phyloP scores from a whole-genome alignment of 2,797 vertebrate species.

The Coregonus ussuriensis region DNA sequence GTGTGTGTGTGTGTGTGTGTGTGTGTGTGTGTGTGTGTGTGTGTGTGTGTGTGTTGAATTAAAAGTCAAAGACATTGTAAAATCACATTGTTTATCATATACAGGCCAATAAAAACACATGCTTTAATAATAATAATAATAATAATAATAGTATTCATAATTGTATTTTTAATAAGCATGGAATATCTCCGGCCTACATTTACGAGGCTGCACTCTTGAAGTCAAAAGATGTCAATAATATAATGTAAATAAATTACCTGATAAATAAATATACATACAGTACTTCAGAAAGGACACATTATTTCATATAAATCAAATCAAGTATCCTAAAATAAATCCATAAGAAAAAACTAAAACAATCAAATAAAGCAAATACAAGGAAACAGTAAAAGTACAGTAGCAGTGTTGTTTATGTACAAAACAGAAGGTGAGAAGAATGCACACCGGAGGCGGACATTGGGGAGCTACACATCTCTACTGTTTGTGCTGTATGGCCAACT shows the following conservation, averaged over 20 bases:
- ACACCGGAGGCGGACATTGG: slow-evolving; percentile 31
- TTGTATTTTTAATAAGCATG: slow-evolving; percentile 47
- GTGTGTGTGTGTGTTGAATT: background rate
- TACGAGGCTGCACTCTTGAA: slow-evolving; percentile 48
- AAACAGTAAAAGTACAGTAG: slow-evolving; percentile 38
- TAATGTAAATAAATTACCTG: slow-evolving; percentile 60
- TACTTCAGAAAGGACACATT: slow-evolving; percentile 24
- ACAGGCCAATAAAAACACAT: slow-evolving; percentile 75
- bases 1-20: background rate
- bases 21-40: too few relatives aligned
- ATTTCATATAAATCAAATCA: slow-evolving; percentile 23
- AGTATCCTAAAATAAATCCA: slow-evolving; percentile 31
- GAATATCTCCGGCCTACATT: slow-evolving; percentile 42
- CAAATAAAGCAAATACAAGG: slow-evolving; percentile 16
- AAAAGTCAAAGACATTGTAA: slow-evolving; percentile 20
- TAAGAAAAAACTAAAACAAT: slow-evolving; percentile 23
- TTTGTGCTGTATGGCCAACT: background rate
- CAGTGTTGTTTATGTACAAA: slow-evolving; percentile 62
- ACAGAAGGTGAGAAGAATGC: slow-evolving; percentile 44
- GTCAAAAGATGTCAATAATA: slow-evolving; percentile 46
- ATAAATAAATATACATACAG: slow-evolving; percentile 62
- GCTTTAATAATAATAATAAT: slow-evolving; percentile 68
- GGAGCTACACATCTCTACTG: slow-evolving; percentile 10
- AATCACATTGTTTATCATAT: slow-evolving; percentile 53
- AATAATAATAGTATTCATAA: slow-evolving; percentile 31